These are phyloP conservation scores for Cyclopterus lumpus DNA, from an alignment of 2,797 vertebrate genomes.

Conservation along the genomic window DNA sequence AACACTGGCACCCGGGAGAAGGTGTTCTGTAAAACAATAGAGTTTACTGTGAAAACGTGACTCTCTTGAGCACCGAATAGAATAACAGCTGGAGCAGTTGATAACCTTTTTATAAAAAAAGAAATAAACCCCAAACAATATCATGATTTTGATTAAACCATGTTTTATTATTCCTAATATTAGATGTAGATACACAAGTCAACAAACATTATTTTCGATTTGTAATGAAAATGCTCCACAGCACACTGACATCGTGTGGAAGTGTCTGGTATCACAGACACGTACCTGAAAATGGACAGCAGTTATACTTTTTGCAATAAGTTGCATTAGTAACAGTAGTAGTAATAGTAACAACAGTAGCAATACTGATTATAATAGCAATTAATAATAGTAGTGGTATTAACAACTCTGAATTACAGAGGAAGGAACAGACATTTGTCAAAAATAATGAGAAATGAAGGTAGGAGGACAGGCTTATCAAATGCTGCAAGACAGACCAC, in stretches of 20 bases:
- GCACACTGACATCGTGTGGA: slow-evolving; percentile 87
- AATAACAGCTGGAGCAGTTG: not conserved
- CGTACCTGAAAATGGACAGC: slow-evolving; percentile 86
- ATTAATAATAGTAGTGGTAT: slow-evolving; percentile 83
- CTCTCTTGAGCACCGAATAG: not conserved
- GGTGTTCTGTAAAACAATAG: not conserved
- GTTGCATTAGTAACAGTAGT: slow-evolving; percentile 85
- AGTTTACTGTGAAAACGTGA: not conserved
- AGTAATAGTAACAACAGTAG: slow-evolving; percentile 84
- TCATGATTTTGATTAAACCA: slow-evolving; percentile 78
- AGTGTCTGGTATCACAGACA: slow-evolving; percentile 85
- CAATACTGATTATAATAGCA: slow-evolving; percentile 83
- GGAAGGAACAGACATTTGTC: slow-evolving; percentile 80
- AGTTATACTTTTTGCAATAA: slow-evolving; percentile 84
- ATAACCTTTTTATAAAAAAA: not conserved
- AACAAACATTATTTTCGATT: slow-evolving; percentile 83
- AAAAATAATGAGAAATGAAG: slow-evolving; percentile 77
- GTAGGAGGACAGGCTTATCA: slow-evolving; percentile 73
- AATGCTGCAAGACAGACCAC: slow-evolving; percentile 79
- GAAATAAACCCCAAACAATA: not conserved
- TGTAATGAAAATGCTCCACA: slow-evolving; percentile 88
- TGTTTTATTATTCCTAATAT: slow-evolving; percentile 89
- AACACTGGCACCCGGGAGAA: not conserved
- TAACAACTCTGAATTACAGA: slow-evolving; percentile 82
- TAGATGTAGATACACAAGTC: slow-evolving; percentile 88